These are phyloP conservation scores for Actias luna DNA, from an alignment of 2,888 invertebrate genomes.

Conservation along the genomic window DNA sequence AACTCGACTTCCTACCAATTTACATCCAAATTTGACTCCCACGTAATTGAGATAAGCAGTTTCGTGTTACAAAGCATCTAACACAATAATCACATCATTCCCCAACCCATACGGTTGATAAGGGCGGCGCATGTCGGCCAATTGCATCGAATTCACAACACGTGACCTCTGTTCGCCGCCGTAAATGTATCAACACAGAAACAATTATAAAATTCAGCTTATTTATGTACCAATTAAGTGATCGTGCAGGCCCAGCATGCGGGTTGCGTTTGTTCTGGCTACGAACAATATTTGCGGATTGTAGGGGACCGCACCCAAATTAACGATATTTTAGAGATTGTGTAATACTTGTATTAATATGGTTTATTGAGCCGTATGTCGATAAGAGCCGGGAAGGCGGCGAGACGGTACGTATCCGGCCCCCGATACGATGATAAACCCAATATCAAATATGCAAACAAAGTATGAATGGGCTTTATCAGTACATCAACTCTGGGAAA, in stretches of 20 bases:
- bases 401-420: constrained; percentile 65
- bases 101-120: constrained; percentile 55
- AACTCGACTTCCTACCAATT: constrained; percentile 12
- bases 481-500: constrained; percentile 36
- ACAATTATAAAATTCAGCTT: constrained; percentile 61
- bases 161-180: constrained; percentile 76
- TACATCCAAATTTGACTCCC: constrained; percentile 26
- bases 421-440: constrained; percentile 59
- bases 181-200: constrained; percentile 67
- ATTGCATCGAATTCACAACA: constrained; percentile 72
- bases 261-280: constrained; percentile 42
- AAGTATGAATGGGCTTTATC: constrained; percentile 38
- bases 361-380: constrained; percentile 44
- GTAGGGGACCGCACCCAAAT: constrained; percentile 25
- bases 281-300: constrained; percentile 29
- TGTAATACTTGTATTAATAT: constrained; percentile 36
- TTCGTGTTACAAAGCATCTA: constrained; percentile 53
- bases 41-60: constrained; percentile 37
- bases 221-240: constrained; percentile 75
- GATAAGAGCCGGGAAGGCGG: constrained; percentile 64
- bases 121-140: constrained; percentile 56
- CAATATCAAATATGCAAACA: constrained; percentile 50
- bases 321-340: constrained; percentile 26
- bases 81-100: constrained; percentile 75
- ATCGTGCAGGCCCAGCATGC: constrained; percentile 62